These are phyloP conservation scores for Sternotherus odoratus DNA, from an alignment of 2,797 vertebrate genomes.

Conservation along the genomic window DNA sequence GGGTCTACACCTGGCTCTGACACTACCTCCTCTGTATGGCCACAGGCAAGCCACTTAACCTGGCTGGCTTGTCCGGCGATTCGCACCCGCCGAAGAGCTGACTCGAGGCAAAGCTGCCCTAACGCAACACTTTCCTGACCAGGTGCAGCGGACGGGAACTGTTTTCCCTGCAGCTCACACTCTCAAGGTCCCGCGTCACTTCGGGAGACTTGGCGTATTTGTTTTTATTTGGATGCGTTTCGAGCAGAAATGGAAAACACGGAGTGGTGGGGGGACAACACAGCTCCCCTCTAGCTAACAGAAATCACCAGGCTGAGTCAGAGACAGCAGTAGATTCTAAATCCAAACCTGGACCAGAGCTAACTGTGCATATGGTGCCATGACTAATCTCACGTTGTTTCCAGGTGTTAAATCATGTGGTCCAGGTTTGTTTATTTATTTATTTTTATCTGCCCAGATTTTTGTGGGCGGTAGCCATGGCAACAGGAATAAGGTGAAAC, in stretches of 20 bases:
- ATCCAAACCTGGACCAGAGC: conserved; percentile 31
- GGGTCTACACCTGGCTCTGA: neutral
- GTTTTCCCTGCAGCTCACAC: neutral
- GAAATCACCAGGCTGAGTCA: conserved; percentile 42
- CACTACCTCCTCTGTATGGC: neutral
- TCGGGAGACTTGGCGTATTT: neutral
- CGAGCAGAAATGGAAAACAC: conserved; percentile 41
- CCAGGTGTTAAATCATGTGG: neutral
- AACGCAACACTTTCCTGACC: neutral
- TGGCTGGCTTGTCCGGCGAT: neutral
- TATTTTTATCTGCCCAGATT: conserved; percentile 4
- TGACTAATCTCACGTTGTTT: conserved; percentile 35
- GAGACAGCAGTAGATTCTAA: neutral
- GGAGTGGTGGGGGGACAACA: neutral
- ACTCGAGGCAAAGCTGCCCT: neutral
- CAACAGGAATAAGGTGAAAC: neutral
- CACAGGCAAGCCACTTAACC: neutral
- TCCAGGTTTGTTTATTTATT: neutral
- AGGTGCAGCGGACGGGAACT: neutral
- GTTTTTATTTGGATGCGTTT: conserved; percentile 37
- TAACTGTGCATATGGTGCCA: neutral
- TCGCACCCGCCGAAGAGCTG: neutral
- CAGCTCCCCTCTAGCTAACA: neutral
- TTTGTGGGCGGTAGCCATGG: neutral
- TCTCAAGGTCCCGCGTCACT: neutral